phyloP scores from a whole-genome alignment of 2,888 invertebrate species.

The Hypercompe scribonia region DNA sequence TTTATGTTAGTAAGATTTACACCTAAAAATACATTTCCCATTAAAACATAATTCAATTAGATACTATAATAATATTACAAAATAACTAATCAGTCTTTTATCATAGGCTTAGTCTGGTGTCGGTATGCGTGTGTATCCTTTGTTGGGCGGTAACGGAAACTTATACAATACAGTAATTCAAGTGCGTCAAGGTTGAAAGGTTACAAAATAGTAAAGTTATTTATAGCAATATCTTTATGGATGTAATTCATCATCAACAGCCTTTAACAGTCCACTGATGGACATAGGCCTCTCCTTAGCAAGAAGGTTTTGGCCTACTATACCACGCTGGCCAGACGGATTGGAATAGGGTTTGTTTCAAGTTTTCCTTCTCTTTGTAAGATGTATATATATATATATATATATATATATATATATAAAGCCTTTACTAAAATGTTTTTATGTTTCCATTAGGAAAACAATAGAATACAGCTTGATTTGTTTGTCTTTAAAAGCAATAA shows the following conservation, averaged over 20 bases:
- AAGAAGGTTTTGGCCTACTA: too few species aligned
- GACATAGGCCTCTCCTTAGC: too few species aligned
- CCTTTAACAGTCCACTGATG: too few species aligned
- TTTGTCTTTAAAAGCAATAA: not conserved
- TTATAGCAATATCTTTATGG: too few species aligned
- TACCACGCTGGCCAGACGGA: too few species aligned
- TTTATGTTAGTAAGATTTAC: too few species aligned
- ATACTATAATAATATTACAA: constrained; percentile 5
- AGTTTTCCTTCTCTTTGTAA: too few species aligned
- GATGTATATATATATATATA: too few species aligned
- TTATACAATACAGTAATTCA: constrained; percentile 21
- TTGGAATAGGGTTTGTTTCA: too few species aligned
- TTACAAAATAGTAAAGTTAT: constrained; percentile 23
- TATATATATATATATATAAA: not conserved
- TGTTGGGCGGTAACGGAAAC: constrained; percentile 35
- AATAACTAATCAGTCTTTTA: constrained; percentile 12
- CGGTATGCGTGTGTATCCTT: constrained; percentile 32
- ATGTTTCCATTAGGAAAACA: not conserved
- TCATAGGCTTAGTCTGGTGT: constrained; percentile 11
- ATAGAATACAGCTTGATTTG: not conserved
- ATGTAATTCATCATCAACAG: too few species aligned
- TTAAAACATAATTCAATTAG: not conserved
- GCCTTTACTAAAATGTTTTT: not conserved
- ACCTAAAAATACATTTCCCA: not conserved
- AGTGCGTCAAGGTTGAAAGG: constrained; percentile 17